These are phyloP conservation scores for Chromis chromis DNA, from an alignment of 2,797 vertebrate species.

Conservation along the genomic window DNA sequence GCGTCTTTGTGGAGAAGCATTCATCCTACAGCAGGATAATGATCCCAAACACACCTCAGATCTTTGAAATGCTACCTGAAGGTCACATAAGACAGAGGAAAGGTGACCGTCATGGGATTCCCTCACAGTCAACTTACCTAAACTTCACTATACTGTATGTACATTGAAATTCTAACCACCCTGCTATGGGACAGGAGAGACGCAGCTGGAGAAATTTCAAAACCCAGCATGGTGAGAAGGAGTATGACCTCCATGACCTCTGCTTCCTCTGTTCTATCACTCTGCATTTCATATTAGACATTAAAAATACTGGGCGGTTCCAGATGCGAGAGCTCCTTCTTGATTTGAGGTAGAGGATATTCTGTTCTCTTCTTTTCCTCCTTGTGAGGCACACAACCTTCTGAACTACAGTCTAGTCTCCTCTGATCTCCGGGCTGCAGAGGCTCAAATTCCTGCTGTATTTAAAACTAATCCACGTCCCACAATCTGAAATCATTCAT, in stretches of 20 bases:
- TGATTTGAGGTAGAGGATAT: neutral
- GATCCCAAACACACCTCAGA: neutral
- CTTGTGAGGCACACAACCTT: neutral
- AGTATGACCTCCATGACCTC: neutral
- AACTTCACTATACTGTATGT: neutral
- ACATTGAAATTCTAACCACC: neutral
- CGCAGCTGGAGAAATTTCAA: constrained; percentile 11
- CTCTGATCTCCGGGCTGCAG: neutral
- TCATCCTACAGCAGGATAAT: too few species aligned
- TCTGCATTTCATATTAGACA: constrained; percentile 33
- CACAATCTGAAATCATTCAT: constrained; percentile 8
- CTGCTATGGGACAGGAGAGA: neutral
- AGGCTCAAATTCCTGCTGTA: neutral
- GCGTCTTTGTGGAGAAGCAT: too few species aligned
- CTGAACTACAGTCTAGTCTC: neutral
- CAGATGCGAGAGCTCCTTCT: neutral
- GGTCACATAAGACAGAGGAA: neutral
- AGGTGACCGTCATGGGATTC: neutral
- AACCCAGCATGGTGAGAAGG: neutral
- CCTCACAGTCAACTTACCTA: neutral
- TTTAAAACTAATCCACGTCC: constrained; percentile 14
- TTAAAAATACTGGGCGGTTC: neutral
- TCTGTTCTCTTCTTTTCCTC: neutral
- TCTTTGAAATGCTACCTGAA: neutral
- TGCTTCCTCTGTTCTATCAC: constrained; percentile 2